Conservation (phyloP, 2,888 invertebrate genomes). For the Trachelus troglodyta region DNA sequence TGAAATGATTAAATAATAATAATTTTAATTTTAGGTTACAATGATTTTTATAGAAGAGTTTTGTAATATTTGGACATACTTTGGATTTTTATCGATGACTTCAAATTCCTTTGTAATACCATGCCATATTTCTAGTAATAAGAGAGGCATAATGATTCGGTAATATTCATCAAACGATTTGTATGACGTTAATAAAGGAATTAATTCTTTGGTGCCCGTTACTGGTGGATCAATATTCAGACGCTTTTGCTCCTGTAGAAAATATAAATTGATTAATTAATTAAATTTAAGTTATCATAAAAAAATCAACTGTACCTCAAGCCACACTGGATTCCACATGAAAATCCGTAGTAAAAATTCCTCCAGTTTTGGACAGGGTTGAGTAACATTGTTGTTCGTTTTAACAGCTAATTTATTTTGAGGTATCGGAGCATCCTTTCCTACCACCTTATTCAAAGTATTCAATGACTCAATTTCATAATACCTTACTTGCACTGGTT, state of each 20-base stretch:
- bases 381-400: conserved; percentile 29
- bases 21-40: conserved; percentile 7
- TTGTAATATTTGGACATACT: conserved; percentile 1
- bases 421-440: conserved; percentile 53
- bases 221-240: conserved; percentile 69
- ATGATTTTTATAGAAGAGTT: neutral
- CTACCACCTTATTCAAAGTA: conserved; percentile 40
- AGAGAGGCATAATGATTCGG: conserved; percentile 70
- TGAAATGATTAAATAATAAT: conserved; percentile 5
- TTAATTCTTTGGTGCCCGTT: conserved; percentile 67
- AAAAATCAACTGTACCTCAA: conserved; percentile 58
- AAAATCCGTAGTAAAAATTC: conserved; percentile 71
- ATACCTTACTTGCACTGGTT: conserved; percentile 19
- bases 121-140: conserved; percentile 76
- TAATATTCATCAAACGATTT: conserved; percentile 72
- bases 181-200: conserved; percentile 71
- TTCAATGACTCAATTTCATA: conserved; percentile 43
- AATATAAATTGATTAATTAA: conserved; percentile 1
- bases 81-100: conserved; percentile 20
- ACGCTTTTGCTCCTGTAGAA: conserved; percentile 65
- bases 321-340: conserved; percentile 76
- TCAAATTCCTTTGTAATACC: conserved; percentile 54
- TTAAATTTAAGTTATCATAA: neutral
- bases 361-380: conserved; percentile 46
- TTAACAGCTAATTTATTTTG: conserved; percentile 17